Conservation (phyloP, 2,113 vertebrate genomes). For the Nyctereutes procyonoides region DNA sequence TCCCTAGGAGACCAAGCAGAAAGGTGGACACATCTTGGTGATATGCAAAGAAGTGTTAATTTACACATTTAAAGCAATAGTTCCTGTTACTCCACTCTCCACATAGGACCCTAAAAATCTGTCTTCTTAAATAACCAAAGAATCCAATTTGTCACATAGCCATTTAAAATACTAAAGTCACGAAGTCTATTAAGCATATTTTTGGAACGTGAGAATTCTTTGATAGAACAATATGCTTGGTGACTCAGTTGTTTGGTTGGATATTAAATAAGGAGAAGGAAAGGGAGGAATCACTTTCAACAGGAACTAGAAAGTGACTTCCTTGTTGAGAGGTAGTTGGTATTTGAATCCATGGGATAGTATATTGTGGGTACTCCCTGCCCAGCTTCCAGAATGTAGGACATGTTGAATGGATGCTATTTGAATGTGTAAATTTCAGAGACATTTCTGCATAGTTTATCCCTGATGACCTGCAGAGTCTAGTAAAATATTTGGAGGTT, state of each 20-base stretch:
- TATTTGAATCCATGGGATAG: neutral
- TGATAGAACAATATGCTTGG: neutral
- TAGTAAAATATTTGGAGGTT: neutral
- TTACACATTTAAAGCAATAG: conserved; percentile 58
- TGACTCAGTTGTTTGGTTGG: neutral
- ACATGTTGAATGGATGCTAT: neutral
- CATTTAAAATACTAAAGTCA: conserved; percentile 62
- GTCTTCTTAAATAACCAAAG: conserved; percentile 16
- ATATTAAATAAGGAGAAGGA: neutral
- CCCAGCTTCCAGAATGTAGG: neutral
- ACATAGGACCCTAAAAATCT: conserved; percentile 30
- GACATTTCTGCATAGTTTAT: neutral
- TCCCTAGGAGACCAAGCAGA: conserved; percentile 29
- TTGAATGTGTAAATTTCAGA: neutral
- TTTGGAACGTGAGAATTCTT: neutral
- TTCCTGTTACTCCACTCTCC: neutral
- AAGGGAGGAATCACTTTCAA: neutral
- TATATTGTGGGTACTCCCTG: neutral
- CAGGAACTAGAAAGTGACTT: conserved; percentile 11
- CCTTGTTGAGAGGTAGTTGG: neutral
- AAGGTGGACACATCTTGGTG: neutral
- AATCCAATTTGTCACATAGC: neutral
- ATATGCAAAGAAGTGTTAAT: conserved; percentile 23
- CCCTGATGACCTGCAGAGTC: neutral
- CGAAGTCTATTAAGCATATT: neutral